A percentile compares a stretch with the other conserved stretches of the same genome.
These are phyloP conservation scores for Scaptomyza caliginosa DNA, from an alignment of 2,888 invertebrate species.

Conservation along the genomic window DNA sequence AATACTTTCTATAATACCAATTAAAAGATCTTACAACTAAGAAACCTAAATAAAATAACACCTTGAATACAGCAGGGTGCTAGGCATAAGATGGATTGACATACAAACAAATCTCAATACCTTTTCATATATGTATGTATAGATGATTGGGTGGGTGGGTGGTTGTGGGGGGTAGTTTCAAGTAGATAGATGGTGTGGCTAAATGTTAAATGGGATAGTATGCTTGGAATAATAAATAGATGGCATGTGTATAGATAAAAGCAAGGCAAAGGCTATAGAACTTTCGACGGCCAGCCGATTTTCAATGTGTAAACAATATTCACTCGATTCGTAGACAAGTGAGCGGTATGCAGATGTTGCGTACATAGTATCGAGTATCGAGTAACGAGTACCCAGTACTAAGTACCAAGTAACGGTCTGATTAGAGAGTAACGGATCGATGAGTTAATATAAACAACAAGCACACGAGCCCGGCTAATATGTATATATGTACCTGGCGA, in stretches of 20 bases:
- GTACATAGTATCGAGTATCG: conserved; percentile 8
- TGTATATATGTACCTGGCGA: conserved; percentile 33
- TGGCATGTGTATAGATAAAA: conserved; percentile 12
- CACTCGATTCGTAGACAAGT: conserved; percentile 13
- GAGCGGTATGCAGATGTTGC: background rate
- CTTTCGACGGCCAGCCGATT: conserved; percentile 37
- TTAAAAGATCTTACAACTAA: conserved; percentile 9
- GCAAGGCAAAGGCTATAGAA: conserved; percentile 29
- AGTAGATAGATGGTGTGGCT: conserved; percentile 43
- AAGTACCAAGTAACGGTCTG: conserved; percentile 7
- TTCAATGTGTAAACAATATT: conserved; percentile 52
- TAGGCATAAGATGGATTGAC: conserved; percentile 1
- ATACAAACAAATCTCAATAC: conserved; percentile 22
- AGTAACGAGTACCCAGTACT: too few relatives aligned
- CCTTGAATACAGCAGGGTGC: conserved; percentile 59
- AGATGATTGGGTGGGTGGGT: background rate
- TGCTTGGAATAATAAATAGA: conserved; percentile 74
- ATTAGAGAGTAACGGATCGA: conserved; percentile 23
- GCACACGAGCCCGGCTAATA: conserved; percentile 26
- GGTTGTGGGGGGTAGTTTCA: too few relatives aligned
- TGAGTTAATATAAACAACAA: conserved; percentile 62
- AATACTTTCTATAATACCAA: conserved; percentile 11
- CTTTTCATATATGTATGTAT: background rate
- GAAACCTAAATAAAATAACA: conserved; percentile 20
- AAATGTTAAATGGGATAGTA: conserved; percentile 65